Evolutionary conservation across 2,113 vertebrate species (phyloP), one percentile per base, ranked within the genome.

Genomic region (Campylorhamphus procurvoides): DNA sequence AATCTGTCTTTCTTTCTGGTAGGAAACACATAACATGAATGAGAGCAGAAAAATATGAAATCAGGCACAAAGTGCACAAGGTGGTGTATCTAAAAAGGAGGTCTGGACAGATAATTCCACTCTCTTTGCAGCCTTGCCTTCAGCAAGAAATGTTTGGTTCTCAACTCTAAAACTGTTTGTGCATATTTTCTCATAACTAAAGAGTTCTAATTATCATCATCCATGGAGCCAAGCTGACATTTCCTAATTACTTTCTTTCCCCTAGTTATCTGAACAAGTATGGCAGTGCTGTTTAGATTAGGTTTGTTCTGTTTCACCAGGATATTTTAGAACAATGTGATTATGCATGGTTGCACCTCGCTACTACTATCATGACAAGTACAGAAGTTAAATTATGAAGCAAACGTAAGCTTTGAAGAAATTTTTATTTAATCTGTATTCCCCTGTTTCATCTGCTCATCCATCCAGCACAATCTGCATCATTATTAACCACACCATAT

Each of bases 391-490:
- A 98, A 98, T 98, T 98, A 98, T 98, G 97, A 98, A 98, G 97
- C 98, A 98, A 98, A 98, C 85, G 94, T 98, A 97, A 97, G 97
- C 98, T 98, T 98, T 98, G 98, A 98, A 98, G 98, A 98, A 94
- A 96, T 98, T 98, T 98, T 98, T 97, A 98, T 98, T 98, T 98
- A 98, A 98, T 98, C 98, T 98, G 97, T 98, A 98, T 98, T 98
- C 98, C 98, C 98, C 98, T 97, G 98, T 98, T 98, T 98, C 98
- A 98, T 98, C 98, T 97, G 95, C 98, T 98, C 97, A 98, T 98
- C 98, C 96, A 97, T 98, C 98, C 96, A 94, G 97, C 97, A 97
- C 98, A 98, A 98, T 98, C 98, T 98, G 98, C 98, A 98, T 98
- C 98, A 98, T 98, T 98, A 98, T 98, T 98, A 98, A 97, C 96